phyloP scores from a whole-genome alignment of 1,140 invertebrate species.

The Solen grandis region DNA sequence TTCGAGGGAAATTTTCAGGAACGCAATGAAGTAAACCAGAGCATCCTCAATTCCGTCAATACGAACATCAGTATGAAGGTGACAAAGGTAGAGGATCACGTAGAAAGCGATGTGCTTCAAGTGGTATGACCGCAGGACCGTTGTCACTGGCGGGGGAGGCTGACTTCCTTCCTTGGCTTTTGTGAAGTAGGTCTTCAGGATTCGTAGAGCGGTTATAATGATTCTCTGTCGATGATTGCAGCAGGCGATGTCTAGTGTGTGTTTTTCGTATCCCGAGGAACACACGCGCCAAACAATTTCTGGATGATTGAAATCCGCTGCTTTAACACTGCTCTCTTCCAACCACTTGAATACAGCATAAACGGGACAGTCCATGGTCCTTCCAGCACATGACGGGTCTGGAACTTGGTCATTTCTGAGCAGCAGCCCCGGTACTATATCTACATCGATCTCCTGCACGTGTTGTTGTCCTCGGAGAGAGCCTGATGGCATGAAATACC shows the following conservation, averaged over 20 bases:
- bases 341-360: constrained; percentile 31
- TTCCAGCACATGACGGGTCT: not conserved
- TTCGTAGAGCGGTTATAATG: constrained; percentile 34
- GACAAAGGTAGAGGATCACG: not conserved
- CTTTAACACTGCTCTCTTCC: not conserved
- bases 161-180: not conserved
- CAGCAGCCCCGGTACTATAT: constrained; percentile 24
- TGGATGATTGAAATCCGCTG: not conserved
- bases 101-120: constrained; percentile 37
- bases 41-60: not conserved
- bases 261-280: constrained; percentile 46
- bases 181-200: constrained; percentile 41
- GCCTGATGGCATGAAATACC: not conserved
- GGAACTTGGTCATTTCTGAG: constrained; percentile 7
- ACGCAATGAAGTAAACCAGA: not conserved
- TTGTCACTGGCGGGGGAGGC: constrained; percentile 14
- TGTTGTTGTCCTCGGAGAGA: not conserved
- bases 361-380: not conserved
- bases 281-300: constrained; percentile 7
- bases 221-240: constrained; percentile 7
- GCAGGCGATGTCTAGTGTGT: constrained; percentile 31
- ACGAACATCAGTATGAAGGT: not conserved
- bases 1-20: not conserved
- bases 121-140: constrained; percentile 30
- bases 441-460: constrained; percentile 22